These are phyloP conservation scores for Pollenia griseotomentosa DNA, from an alignment of 2,888 invertebrate genomes.

Conservation along the genomic window DNA sequence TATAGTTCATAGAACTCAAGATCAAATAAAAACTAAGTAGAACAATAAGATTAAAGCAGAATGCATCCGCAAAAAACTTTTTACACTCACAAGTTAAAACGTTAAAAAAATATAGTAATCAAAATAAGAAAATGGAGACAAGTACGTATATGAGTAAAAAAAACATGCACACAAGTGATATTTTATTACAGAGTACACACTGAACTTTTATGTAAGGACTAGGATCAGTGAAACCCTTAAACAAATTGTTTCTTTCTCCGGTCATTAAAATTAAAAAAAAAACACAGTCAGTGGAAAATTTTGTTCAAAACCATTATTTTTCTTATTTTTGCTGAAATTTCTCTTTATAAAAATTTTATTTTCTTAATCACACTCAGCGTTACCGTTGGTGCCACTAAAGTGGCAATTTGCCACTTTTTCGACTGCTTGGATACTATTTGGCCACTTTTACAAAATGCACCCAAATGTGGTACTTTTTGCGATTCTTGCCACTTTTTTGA, in stretches of 20 bases:
- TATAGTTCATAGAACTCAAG: constrained; percentile 59
- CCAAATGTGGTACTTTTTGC: too few species aligned
- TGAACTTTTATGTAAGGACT: neutral
- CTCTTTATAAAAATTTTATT: neutral
- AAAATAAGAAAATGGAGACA: neutral
- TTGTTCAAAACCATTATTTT: too few species aligned
- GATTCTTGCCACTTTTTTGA: too few species aligned
- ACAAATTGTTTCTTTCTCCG: too few species aligned
- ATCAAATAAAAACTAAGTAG: constrained; percentile 32
- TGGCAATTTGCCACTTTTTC: too few species aligned
- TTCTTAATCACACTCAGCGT: neutral
- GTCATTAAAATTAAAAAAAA: too few species aligned
- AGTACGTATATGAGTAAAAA: neutral
- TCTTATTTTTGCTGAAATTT: too few species aligned
- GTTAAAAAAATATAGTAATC: neutral
- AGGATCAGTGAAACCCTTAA: neutral
- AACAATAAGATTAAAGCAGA: constrained; percentile 56
- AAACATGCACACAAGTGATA: neutral
- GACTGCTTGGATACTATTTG: too few species aligned
- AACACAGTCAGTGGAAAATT: too few species aligned
- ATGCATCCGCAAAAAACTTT: constrained; percentile 32
- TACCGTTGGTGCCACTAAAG: too few species aligned
- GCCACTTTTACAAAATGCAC: too few species aligned
- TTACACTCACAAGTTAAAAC: constrained; percentile 24
- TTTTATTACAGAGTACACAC: neutral